Evolutionary conservation across 2,797 vertebrate genomes (phyloP).

Genomic region (Argyrosomus regius): DNA sequence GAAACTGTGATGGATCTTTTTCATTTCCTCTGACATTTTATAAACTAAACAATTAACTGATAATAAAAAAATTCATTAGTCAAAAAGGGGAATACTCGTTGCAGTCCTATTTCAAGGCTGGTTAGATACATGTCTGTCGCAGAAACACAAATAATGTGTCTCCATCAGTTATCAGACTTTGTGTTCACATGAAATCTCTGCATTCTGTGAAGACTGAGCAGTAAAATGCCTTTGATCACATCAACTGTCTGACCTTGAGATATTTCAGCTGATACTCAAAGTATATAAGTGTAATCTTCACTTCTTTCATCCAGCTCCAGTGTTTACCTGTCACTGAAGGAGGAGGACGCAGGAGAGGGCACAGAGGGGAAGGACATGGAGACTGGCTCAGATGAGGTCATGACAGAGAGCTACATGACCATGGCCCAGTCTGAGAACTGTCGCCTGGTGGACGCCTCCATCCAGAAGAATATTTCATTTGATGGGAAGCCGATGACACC

Average conservation of each 20-base stretch:
- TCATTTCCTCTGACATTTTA: constrained; percentile 13
- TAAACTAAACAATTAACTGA: constrained; percentile 9
- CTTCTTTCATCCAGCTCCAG: constrained; percentile 73
- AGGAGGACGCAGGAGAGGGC: constrained; percentile 74
- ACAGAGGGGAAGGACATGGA: constrained; percentile 62
- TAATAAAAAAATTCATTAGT: constrained; percentile 7
- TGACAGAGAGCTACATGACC: constrained; percentile 80
- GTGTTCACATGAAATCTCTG: neutral
- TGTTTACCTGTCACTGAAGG: constrained; percentile 81
- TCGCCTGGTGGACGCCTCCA: constrained; percentile 84
- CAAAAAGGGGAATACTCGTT: neutral
- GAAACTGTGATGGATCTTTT: neutral
- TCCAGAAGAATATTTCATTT: constrained; percentile 89
- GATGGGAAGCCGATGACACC: constrained; percentile 84
- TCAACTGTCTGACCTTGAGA: neutral
- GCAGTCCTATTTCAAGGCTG: constrained; percentile 22
- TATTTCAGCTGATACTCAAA: neutral
- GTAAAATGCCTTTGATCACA: neutral
- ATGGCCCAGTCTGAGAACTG: constrained; percentile 79
- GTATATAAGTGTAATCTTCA: neutral
- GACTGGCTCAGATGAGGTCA: constrained; percentile 63
- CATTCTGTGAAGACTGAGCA: neutral
- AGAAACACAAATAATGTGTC: neutral
- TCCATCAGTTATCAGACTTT: constrained; percentile 10
- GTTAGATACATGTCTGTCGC: neutral